Evolutionary conservation across 2,888 invertebrate genomes (phyloP).

Genomic region (Nesidiocoris tenuis): DNA sequence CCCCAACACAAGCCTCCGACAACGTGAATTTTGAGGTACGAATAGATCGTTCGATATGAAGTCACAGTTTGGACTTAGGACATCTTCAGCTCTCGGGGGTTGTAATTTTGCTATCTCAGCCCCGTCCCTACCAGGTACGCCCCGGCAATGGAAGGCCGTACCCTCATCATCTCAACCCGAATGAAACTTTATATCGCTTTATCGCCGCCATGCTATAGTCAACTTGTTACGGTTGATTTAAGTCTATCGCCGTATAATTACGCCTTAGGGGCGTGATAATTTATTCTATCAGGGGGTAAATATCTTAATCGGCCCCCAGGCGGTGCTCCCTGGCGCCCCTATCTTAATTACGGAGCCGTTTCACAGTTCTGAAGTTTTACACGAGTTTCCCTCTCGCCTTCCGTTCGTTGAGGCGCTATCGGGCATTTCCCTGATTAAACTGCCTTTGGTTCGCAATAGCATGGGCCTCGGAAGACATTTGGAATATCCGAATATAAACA

Average conservation of each 20-base stretch:
- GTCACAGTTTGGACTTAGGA: no score
- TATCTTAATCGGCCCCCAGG: constrained; percentile 40
- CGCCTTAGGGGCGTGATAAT: constrained; percentile 41
- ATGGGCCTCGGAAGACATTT: no score
- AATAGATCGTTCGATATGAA: no score
- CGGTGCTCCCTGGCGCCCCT: constrained; percentile 21
- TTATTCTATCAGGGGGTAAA: constrained; percentile 38
- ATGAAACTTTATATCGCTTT: constrained; percentile 31
- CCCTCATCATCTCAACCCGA: neutral
- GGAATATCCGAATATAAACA: no score
- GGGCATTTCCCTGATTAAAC: neutral
- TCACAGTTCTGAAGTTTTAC: constrained; percentile 33
- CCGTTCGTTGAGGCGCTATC: neutral
- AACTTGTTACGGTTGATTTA: constrained; percentile 41
- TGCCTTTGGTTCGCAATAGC: no score
- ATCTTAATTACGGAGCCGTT: constrained; percentile 40
- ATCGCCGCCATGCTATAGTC: constrained; percentile 26
- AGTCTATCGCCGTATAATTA: constrained; percentile 35
- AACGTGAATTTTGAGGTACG: no score
- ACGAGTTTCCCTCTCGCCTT: constrained; percentile 15
- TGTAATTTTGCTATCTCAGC: constrained; percentile 30
- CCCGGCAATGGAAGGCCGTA: no score
- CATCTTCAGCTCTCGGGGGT: constrained; percentile 11
- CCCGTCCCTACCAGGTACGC: constrained; percentile 4
- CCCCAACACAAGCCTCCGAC: no score